These are phyloP conservation scores for Mimumesa dahlbomi DNA, from an alignment of 2,888 invertebrate genomes.

Conservation along the genomic window DNA sequence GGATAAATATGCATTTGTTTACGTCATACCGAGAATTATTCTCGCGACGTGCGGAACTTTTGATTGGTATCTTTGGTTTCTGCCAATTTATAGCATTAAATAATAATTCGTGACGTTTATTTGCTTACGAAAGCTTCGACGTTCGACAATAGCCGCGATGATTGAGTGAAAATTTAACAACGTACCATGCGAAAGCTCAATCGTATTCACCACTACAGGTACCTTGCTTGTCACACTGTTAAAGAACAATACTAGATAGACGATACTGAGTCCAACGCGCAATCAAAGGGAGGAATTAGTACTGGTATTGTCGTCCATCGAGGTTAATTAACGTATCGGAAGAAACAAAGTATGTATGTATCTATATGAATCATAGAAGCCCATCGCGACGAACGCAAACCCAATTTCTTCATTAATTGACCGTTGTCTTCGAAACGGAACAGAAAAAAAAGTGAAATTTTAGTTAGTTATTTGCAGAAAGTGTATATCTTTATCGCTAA, in stretches of 20 bases:
- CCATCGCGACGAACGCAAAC: background rate
- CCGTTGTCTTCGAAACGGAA: background rate
- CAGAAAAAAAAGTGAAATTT: background rate
- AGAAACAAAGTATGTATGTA: background rate
- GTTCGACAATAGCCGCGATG: slow-evolving; percentile 34
- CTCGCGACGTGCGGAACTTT: background rate
- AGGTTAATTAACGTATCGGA: slow-evolving; percentile 25
- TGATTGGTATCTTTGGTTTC: background rate
- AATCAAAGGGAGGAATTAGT: slow-evolving; percentile 42
- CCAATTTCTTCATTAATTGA: slow-evolving; percentile 19
- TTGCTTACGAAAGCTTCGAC: slow-evolving; percentile 9
- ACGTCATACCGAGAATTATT: background rate
- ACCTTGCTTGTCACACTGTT: slow-evolving; percentile 17
- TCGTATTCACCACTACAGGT: slow-evolving; percentile 12
- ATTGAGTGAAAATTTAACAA: slow-evolving; percentile 44
- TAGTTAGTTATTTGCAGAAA: too few species aligned
- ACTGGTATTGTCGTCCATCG: slow-evolving; percentile 26
- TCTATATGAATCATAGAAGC: background rate
- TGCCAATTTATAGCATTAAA: background rate
- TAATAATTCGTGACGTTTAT: slow-evolving; percentile 7
- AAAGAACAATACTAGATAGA: slow-evolving; percentile 36
- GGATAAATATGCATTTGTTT: background rate
- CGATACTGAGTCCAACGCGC: slow-evolving; percentile 24
- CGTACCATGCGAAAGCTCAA: slow-evolving; percentile 20
- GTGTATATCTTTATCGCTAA: too few species aligned